These are phyloP conservation scores for Azorinus chamasolen DNA, from an alignment of 2,888 invertebrate genomes.

Conservation along the genomic window DNA sequence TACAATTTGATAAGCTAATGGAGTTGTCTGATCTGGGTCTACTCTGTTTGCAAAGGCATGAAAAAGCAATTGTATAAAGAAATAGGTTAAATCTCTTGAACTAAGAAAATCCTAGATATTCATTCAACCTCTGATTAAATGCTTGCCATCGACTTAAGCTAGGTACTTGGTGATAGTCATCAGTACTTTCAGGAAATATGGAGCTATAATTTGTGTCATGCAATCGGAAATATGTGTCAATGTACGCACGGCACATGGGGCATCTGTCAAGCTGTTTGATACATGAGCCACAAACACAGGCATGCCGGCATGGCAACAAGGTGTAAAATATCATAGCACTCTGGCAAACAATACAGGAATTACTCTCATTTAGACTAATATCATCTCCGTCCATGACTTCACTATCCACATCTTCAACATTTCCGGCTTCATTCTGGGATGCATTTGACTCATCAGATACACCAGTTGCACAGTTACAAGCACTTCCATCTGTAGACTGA, in stretches of 20 bases:
- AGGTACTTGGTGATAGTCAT: constrained; percentile 16
- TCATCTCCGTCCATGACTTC: not conserved
- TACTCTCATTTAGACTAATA: constrained; percentile 19
- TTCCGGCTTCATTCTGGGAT: too few species aligned
- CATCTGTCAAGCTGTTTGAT: constrained; percentile 93
- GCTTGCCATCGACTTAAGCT: constrained; percentile 60
- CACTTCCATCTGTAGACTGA: too few species aligned
- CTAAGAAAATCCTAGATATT: constrained; percentile 70
- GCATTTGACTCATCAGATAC: too few species aligned
- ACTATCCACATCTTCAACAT: too few species aligned
- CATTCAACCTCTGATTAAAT: constrained; percentile 69
- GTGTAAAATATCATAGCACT: constrained; percentile 92
- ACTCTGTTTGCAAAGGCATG: too few species aligned
- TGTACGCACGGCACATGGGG: constrained; percentile 94
- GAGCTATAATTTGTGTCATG: constrained; percentile 9
- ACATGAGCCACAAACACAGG: constrained; percentile 94
- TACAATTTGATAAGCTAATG: too few species aligned
- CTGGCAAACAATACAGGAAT: constrained; percentile 93
- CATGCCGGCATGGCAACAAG: constrained; percentile 94
- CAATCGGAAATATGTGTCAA: constrained; percentile 91
- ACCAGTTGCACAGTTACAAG: too few species aligned
- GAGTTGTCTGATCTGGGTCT: too few species aligned
- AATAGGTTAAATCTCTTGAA: too few species aligned
- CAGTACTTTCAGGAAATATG: not conserved
- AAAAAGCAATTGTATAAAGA: too few species aligned